Evolutionary conservation across 2,113 vertebrate genomes (phyloP).

Genomic region (Neoarius graeffei): DNA sequence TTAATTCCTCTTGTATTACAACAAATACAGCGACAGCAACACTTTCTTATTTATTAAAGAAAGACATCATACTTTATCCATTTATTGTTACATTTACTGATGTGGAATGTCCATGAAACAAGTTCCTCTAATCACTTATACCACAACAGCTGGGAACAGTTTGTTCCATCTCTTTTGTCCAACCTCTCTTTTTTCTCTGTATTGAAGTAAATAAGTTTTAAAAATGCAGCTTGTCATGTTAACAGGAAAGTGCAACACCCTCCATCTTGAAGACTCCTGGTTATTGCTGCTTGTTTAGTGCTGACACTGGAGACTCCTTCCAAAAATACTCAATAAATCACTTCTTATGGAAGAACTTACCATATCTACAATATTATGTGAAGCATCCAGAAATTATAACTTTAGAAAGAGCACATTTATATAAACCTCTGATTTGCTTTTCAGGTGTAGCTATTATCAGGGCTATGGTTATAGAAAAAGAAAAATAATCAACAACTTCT

Average conservation of each 20-base stretch:
- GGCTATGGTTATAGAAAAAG: no score
- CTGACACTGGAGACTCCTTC: not conserved
- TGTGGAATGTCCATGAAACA: not conserved
- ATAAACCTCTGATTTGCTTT: no score
- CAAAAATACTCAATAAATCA: not conserved
- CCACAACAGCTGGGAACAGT: not conserved
- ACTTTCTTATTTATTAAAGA: not conserved
- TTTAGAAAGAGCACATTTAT: no score
- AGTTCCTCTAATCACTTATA: not conserved
- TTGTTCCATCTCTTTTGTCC: not conserved
- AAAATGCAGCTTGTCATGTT: not conserved
- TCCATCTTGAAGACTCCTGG: not conserved
- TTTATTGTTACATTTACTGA: not conserved
- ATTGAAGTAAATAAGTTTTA: not conserved
- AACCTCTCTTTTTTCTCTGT: not conserved
- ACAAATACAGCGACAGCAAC: not conserved
- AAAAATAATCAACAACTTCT: no score
- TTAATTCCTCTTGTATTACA: not conserved
- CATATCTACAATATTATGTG: no score
- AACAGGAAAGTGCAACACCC: not conserved
- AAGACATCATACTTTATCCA: not conserved
- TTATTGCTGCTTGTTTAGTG: not conserved
- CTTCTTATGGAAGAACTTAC: not conserved
- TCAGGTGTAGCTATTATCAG: no score
- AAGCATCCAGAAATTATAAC: no score